Base-by-base conservation (phyloP, 2,113 vertebrate species). In the Manacus vitellinus region DNA sequence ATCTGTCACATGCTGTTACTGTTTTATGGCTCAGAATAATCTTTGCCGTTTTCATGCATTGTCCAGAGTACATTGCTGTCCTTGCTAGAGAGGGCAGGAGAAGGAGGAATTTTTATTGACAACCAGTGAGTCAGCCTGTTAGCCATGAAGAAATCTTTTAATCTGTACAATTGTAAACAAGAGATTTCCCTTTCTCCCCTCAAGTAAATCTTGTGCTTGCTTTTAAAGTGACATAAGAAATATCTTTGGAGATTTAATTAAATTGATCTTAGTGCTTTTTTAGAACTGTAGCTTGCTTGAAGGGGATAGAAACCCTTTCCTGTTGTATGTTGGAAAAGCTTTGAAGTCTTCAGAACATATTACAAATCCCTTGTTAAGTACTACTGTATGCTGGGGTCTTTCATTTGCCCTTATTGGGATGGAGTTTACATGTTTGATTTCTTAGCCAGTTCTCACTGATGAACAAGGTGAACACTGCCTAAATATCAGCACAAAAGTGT, bases 181-280 rank as follows among this genome's bases (percentile, higher is more conserved):
- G 59, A 79, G 28, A 54, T 85, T 79, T 78, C 46, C 85, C 47
- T 83, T 90, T 88, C 73, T 86, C 10, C 4, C 91, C 82, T 91
- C 88, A 89, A 77, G 37, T 89, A 82, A 92, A 76, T 78, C 62
- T 46, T 61, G 46, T 28, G 78, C 62, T 93, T 96, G 95, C 89
- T 97, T 96, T 95, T 79, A 18, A 76, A 43, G 30, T 49, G 76
- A 95, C 91, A 89, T 47, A 61, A 23, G 23, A 97, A 97, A 81
- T 85, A 80, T 33, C 81, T 88, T 95, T 94, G 88, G 94, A 91
- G 9, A 79, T 84, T 78, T 76, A 89, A 97, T 97, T 97, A 91
- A 95, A 95, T 94, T 55, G 75, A 73, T 96, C 87, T 94, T 56
- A 78, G 62, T 75, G 72, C 62, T 74, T 91, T 87, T 84, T 78